phyloP scores from a whole-genome alignment of 2,888 invertebrate species.

The Meta bourneti region DNA sequence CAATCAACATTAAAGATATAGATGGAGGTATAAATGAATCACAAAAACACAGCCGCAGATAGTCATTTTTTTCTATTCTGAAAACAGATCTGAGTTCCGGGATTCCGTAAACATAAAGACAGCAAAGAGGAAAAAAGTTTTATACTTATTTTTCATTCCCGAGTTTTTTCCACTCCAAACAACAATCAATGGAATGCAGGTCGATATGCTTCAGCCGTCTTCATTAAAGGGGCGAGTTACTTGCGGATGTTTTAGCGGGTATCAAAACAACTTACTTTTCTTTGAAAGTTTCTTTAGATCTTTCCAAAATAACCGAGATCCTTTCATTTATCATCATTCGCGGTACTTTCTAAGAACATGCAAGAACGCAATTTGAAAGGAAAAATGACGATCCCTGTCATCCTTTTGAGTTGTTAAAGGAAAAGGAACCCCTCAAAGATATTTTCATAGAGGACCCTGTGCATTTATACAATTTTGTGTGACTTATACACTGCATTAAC shows the following conservation, averaged over 20 bases:
- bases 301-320: not conserved
- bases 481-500: no score
- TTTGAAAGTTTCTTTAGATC: constrained; percentile 8
- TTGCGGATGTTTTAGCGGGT: not conserved
- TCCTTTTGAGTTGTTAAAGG: not conserved
- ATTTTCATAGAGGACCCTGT: no score
- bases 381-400: not conserved
- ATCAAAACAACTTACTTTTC: constrained; percentile 1
- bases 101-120: not conserved
- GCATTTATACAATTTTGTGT: no score
- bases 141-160: constrained; percentile 8
- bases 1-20: not conserved
- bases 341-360: not conserved
- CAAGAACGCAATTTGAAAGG: not conserved
- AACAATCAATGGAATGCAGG: not conserved
- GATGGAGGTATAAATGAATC: not conserved
- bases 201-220: constrained; percentile 29
- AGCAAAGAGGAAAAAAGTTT: not conserved
- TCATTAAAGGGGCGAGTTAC: constrained; percentile 1
- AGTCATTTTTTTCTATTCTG: not conserved
- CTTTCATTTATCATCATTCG: constrained; percentile 25
- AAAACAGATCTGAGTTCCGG: not conserved
- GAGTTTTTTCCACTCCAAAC: not conserved
- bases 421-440: no score
- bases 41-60: not conserved